These are phyloP conservation scores for Meta bourneti DNA, from an alignment of 2,888 invertebrate species.

Conservation along the genomic window DNA sequence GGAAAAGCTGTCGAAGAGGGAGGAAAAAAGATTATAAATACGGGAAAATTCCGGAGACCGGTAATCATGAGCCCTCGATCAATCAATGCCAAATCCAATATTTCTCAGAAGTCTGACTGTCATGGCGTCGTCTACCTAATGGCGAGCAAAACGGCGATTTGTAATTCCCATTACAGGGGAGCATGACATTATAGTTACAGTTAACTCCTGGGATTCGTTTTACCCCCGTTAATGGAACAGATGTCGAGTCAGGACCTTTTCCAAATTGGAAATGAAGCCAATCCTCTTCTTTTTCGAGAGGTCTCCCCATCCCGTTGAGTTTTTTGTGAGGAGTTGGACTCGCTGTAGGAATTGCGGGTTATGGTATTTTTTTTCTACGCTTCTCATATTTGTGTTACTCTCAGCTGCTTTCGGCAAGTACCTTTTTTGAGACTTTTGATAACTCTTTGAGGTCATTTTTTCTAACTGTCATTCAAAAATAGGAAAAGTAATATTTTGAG, in stretches of 20 bases:
- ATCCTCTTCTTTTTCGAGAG: not conserved
- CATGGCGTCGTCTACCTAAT: conserved; percentile 51
- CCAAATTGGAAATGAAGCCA: conserved; percentile 35
- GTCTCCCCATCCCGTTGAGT: not conserved
- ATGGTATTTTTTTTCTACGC: not conserved
- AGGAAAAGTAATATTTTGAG: too few relatives aligned
- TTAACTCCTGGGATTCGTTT: conserved; percentile 52
- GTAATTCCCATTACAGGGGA: conserved; percentile 51
- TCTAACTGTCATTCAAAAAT: not conserved
- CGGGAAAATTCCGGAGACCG: conserved; percentile 21
- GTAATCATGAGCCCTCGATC: conserved; percentile 60
- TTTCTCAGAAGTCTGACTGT: conserved; percentile 46
- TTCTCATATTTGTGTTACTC: not conserved
- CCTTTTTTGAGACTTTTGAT: not conserved
- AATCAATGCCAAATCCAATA: conserved; percentile 68
- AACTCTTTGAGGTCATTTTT: not conserved
- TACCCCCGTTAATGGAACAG: conserved; percentile 47
- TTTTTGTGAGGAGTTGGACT: not conserved
- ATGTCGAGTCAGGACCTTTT: conserved; percentile 40
- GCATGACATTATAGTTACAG: conserved; percentile 44
- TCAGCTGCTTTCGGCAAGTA: not conserved
- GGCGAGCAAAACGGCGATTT: conserved; percentile 58
- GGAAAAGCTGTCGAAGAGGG: conserved; percentile 10
- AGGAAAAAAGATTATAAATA: conserved; percentile 20
- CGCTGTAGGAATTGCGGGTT: not conserved